phyloP scores from a whole-genome alignment of 2,888 invertebrate genomes.

The Hyposoter didymator region DNA sequence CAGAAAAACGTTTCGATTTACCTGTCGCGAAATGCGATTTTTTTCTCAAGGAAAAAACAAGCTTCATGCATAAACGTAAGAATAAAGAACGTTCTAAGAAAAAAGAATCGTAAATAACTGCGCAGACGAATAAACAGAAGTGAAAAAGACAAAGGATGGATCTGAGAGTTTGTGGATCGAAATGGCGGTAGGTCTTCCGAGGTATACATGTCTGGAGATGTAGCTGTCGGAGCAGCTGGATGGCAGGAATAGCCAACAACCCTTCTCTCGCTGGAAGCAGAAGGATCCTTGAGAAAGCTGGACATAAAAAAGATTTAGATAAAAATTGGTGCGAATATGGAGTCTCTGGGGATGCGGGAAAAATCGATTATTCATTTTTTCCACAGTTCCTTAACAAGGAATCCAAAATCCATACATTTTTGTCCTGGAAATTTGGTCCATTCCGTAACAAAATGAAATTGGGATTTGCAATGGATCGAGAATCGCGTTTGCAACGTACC shows the following conservation, averaged over 20 bases:
- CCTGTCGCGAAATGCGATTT: neutral
- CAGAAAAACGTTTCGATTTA: neutral
- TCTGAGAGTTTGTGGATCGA: conserved; percentile 55
- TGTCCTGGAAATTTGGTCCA: neutral
- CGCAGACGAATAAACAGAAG: conserved; percentile 35
- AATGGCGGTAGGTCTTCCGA: conserved; percentile 64
- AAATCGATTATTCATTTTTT: neutral
- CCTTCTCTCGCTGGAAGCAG: conserved; percentile 60
- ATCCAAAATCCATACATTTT: neutral
- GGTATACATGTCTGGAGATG: conserved; percentile 16
- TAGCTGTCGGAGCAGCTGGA: conserved; percentile 53
- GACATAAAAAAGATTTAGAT: neutral
- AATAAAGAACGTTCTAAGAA: conserved; percentile 26
- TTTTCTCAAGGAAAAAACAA: neutral
- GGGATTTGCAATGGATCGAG: neutral
- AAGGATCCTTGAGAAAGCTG: conserved; percentile 34
- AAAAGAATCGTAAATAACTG: conserved; percentile 26
- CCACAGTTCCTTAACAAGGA: neutral
- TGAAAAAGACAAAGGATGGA: conserved; percentile 56
- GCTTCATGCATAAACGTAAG: neutral
- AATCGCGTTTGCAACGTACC: neutral
- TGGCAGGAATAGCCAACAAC: conserved; percentile 46
- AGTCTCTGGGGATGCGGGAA: neutral
- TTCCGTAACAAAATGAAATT: neutral
- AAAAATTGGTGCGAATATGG: conserved; percentile 30